A percentile compares a stretch with the other conserved stretches of the same genome.
phyloP scores from a whole-genome alignment of 2,797 vertebrate genomes.

The Periparus ater region DNA sequence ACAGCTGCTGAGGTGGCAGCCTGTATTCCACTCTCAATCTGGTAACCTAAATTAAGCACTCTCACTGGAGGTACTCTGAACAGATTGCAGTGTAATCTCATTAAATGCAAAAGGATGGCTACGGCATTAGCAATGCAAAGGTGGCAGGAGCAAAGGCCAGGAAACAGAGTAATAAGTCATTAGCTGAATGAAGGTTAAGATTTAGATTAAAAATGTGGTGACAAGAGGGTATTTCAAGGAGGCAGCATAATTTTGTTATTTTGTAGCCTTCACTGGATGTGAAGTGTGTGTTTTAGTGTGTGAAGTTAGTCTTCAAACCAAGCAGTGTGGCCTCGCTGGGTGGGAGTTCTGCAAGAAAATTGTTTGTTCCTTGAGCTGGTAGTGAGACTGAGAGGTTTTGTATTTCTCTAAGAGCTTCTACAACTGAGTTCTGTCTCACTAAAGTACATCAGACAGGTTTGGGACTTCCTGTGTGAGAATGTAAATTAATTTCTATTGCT shows the following conservation, averaged over 20 bases:
- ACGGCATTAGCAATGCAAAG: background rate
- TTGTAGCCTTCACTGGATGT: background rate
- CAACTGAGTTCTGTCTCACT: background rate
- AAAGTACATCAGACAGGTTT: background rate
- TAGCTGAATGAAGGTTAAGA: background rate
- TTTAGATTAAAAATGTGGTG: background rate
- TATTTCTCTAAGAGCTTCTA: background rate
- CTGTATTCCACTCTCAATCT: background rate
- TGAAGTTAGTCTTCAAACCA: background rate
- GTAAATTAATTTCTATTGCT: background rate
- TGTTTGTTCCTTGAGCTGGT: background rate
- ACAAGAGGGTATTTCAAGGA: background rate
- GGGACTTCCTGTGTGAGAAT: background rate
- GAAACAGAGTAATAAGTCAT: background rate
- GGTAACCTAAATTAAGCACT: background rate
- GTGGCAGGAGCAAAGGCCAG: background rate
- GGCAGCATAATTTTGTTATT: background rate
- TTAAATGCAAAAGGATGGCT: slow-evolving; percentile 40
- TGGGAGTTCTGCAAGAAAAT: background rate
- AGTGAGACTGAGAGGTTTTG: background rate
- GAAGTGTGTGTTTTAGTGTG: background rate
- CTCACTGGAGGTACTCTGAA: background rate
- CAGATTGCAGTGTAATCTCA: slow-evolving; percentile 22
- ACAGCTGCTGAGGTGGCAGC: background rate
- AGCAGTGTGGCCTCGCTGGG: background rate